phyloP scores from a whole-genome alignment of 1,140 invertebrate species.

The Aphidius ervi region DNA sequence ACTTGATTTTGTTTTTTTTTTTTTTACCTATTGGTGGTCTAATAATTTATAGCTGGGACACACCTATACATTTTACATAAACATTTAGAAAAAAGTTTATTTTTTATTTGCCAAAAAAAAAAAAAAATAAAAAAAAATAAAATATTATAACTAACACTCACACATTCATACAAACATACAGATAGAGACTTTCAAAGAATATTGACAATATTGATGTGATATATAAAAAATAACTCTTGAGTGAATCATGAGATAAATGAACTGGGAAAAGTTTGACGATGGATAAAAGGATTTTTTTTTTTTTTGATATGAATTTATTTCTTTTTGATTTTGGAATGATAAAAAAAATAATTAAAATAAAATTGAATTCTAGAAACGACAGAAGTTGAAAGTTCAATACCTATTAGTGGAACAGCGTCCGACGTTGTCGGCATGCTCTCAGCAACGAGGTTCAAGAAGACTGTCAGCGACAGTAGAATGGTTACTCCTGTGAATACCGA shows the following conservation, averaged over 20 bases:
- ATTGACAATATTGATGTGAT: not conserved
- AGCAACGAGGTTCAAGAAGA: conserved; percentile 83
- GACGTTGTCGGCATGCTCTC: conserved; percentile 81
- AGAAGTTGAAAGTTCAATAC: conserved; percentile 47
- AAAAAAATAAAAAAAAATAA: too few relatives aligned
- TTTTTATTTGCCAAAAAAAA: too few relatives aligned
- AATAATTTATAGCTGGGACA: too few relatives aligned
- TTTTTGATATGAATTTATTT: not conserved
- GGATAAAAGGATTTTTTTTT: too few relatives aligned
- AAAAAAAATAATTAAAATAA: not conserved
- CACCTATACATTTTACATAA: too few relatives aligned
- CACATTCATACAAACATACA: conserved; percentile 5
- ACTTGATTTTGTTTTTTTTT: too few relatives aligned
- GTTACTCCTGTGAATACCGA: conserved; percentile 67
- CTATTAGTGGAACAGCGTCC: conserved; percentile 80
- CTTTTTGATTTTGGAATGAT: not conserved
- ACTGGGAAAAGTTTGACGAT: not conserved
- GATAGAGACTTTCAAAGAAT: not conserved
- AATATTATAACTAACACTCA: not conserved
- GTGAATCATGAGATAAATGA: conserved; percentile 1
- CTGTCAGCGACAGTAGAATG: conserved; percentile 83
- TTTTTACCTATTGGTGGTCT: too few relatives aligned
- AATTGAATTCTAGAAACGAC: not conserved
- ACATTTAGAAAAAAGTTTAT: too few relatives aligned
- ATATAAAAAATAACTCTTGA: conserved; percentile 11